Base-by-base conservation (phyloP, 2,888 invertebrate species). In the Polyploca ridens region DNA sequence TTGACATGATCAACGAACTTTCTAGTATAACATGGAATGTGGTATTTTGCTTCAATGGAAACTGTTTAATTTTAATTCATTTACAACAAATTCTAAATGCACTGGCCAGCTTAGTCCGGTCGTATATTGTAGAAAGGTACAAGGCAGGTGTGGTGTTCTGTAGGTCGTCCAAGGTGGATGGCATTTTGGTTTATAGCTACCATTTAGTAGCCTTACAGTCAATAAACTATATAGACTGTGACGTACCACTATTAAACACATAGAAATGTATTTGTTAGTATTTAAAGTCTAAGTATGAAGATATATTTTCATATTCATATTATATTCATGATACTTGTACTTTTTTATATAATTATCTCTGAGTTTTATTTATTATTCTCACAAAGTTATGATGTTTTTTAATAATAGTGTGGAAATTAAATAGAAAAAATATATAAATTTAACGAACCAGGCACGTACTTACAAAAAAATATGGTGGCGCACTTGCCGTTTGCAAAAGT, bases 131-230 rank as follows among this genome's bases (percentile, higher is more conserved):
- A 71, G 67, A 63, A 69, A 69, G 69, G 69, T 73, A 73, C 62
- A 70, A 66, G 68, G 82, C 88, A 88, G 88, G 84, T 88, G 88
- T 71, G 66, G 63, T 63, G 65, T 16, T 57, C 64, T 63, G 67
- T 70, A 72, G 64, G 81, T 83, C 82, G 81, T 38, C 63, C 65
- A 80, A 83, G 81, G 87, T 85, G 82, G 80, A 84, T 84, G 82
- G 75, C 86, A 83, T 85, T 85, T 83, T 81, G 79, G 79, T 84
- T 84, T 80, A 84, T 78, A 69, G 75, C 75, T 64, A 66, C 71
- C 71, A 75, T 80, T 78, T 78, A 74, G 73, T 67, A 66, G 68
- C 63, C 74, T 74, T 70, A 72, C 69, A 65, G 63, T 66, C 62
- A 11, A 63, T 66, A 19, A 54, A 54, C 54, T 54, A 41, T 41